Evolutionary conservation across 2,888 invertebrate species (phyloP).

Genomic region (Dione juno): DNA sequence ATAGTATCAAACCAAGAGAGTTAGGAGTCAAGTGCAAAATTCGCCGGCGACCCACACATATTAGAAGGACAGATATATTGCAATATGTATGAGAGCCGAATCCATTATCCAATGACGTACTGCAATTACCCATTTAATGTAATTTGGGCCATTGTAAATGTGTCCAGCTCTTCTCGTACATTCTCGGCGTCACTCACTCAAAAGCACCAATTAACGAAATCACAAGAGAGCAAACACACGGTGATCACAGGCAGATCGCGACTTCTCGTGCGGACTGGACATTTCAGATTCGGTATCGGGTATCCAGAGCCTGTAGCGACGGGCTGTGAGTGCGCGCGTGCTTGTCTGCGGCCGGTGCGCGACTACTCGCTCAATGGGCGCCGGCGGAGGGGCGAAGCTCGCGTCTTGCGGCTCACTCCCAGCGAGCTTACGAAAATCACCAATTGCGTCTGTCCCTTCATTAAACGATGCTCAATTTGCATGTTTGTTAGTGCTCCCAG

Average conservation of each 20-base stretch:
- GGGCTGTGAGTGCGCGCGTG: slow-evolving; percentile 73
- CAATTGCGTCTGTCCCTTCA: slow-evolving; percentile 75
- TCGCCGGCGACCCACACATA: slow-evolving; percentile 70
- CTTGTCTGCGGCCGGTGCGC: slow-evolving; percentile 78
- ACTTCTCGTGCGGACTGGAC: slow-evolving; percentile 68
- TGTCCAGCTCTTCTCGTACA: slow-evolving; percentile 73
- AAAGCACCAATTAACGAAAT: slow-evolving; percentile 76
- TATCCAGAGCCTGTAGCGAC: slow-evolving; percentile 61
- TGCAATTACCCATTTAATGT: slow-evolving; percentile 83
- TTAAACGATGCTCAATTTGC: slow-evolving; percentile 56
- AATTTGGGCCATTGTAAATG: slow-evolving; percentile 79
- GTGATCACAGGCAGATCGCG: slow-evolving; percentile 65
- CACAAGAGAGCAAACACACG: slow-evolving; percentile 72
- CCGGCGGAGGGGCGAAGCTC: slow-evolving; percentile 82
- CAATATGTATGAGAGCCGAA: slow-evolving; percentile 75
- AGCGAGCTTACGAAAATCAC: slow-evolving; percentile 79
- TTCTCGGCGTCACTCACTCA: slow-evolving; percentile 79
- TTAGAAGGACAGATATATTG: slow-evolving; percentile 68
- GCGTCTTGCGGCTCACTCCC: slow-evolving; percentile 67
- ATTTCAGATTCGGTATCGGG: slow-evolving; percentile 62
- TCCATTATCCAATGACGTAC: slow-evolving; percentile 83
- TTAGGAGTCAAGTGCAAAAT: slow-evolving; percentile 76
- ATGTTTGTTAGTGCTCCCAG: slow-evolving; percentile 38
- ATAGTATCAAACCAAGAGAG: slow-evolving; percentile 70
- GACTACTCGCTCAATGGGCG: slow-evolving; percentile 78